phyloP scores from a whole-genome alignment of 2,888 invertebrate genomes.

The Parnassius smintheus region DNA sequence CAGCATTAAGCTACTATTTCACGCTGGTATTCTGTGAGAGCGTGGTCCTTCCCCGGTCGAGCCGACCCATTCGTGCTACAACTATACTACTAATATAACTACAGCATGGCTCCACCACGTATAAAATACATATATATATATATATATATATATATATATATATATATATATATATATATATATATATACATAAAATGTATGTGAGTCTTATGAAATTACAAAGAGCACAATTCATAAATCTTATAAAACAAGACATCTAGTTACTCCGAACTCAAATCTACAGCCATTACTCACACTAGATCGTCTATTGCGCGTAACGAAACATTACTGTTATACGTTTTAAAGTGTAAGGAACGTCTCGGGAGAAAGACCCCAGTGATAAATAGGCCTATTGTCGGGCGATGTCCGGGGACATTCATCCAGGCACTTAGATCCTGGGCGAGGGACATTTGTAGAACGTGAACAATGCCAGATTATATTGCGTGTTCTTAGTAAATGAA shows the following conservation, averaged over 20 bases:
- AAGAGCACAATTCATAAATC: background rate
- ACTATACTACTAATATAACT: too few species aligned
- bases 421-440: background rate
- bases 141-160: too few species aligned
- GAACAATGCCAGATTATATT: background rate
- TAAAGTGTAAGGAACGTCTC: background rate
- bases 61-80: too few species aligned
- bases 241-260: background rate
- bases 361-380: slow-evolving; percentile 1
- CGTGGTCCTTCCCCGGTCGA: too few species aligned
- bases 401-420: slow-evolving; percentile 9
- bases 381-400: background rate
- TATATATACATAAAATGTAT: too few species aligned
- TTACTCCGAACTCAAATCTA: background rate
- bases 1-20: too few species aligned
- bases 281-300: background rate
- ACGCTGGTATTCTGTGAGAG: too few species aligned
- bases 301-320: background rate
- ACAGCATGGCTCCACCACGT: too few species aligned
- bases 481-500: too few species aligned
- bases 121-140: too few species aligned
- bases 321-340: slow-evolving; percentile 1
- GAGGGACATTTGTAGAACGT: background rate
- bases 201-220: background rate
- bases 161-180: too few species aligned